Percentiles rank a stretch among this genome's conserved stretches.
Evolutionary conservation across 1,140 invertebrate species (phyloP).

Genomic region (Diachasmimorpha longicaudata): DNA sequence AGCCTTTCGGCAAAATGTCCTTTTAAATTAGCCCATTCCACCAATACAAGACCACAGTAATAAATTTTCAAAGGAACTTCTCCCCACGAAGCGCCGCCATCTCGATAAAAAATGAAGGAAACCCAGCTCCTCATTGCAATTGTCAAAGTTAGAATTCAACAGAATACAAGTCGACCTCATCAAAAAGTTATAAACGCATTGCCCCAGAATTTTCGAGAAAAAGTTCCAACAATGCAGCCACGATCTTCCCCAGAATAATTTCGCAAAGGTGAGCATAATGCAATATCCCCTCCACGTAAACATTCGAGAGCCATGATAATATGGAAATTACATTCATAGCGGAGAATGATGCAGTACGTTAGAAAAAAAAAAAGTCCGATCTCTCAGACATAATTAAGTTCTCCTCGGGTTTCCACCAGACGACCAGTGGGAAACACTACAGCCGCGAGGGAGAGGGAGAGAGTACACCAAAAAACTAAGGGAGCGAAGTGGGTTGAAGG

Average conservation of each 20-base stretch:
- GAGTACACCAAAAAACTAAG: neutral
- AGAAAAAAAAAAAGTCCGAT: conserved; percentile 15
- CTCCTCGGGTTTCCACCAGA: neutral
- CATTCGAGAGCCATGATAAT: neutral
- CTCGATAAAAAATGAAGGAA: no score
- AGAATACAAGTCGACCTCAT: no score
- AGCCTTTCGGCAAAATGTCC: no score
- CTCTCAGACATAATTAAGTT: conserved; percentile 17
- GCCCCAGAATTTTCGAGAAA: no score
- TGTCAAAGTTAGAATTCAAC: no score
- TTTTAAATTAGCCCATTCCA: no score
- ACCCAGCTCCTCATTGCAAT: no score
- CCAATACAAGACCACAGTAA: no score
- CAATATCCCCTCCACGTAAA: neutral
- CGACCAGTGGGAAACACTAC: neutral
- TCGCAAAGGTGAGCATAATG: neutral
- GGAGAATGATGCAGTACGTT: neutral
- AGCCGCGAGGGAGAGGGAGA: neutral
- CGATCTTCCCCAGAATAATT: neutral
- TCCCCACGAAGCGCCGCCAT: no score
- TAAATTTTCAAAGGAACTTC: no score
- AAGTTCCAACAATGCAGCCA: no score
- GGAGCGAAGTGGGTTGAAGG: neutral
- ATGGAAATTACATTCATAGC: conserved; percentile 21
- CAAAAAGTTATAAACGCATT: no score